Evolutionary conservation across 2,888 invertebrate species (phyloP), one percentile per base, ranked within the genome.

Genomic region (Brachypalpus laphriformis): DNA sequence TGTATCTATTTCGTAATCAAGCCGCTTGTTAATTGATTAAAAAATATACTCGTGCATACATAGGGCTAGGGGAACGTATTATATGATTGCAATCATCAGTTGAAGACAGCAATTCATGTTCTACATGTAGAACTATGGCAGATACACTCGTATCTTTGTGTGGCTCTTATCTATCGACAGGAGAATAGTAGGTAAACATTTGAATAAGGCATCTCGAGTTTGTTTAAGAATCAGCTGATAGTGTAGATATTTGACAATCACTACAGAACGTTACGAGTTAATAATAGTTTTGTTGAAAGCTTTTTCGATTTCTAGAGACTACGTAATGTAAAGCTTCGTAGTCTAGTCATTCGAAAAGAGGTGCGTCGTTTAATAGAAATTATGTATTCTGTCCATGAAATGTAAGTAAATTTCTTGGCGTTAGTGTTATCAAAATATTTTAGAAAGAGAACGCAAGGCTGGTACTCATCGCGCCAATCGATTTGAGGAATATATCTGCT

Each of bases 1-100:
- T 59, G 59, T 59, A 59, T 42, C 59, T 40, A 40, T 40, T 40
- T 59, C 14, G 59, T 42, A 40, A 59, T 57, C 14, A 20, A 59
- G 59, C 18, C 7, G 59, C 40, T 37, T 59, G 59, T 59, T 59
- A 59, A 59, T 59, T 59, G 40, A 59, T 40, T 40, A 59, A 59
- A 59, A 18, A 25, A 40, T 14, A 59, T 40, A 20, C 6, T 2
- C 25, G 11, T 6, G n/a, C 11, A 20, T 14, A 40, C 11, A 9
- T 22, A 11, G 14, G 22, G 14, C 45, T 9, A 22, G 6, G n/a
- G n/a, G n/a, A n/a, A n/a, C n/a, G n/a, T n/a, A n/a, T n/a, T n/a
- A n/a, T n/a, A 45, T 11, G 7, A 45, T 16, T 42, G n/a, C 20
- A 2, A n/a, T 37, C 11, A 37, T 1, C 8, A 18, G 45, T 42